These are phyloP conservation scores for Autographa pulchrina DNA, from an alignment of 2,888 invertebrate genomes.

Conservation along the genomic window DNA sequence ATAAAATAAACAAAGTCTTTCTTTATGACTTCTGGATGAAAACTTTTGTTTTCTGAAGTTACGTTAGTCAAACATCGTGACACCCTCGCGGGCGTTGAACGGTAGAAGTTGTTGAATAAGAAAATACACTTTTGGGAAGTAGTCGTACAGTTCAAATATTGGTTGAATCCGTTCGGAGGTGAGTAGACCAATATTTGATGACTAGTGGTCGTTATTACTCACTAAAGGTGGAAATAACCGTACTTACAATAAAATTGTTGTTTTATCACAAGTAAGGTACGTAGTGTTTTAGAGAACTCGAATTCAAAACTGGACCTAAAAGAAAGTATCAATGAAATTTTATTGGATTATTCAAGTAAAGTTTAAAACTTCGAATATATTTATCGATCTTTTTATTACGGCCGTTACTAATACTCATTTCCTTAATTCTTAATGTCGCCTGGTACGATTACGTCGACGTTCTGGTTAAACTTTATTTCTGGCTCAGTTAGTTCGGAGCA, in stretches of 20 bases:
- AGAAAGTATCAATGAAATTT: constrained; percentile 15
- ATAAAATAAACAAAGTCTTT: constrained; percentile 34
- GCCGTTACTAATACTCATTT: constrained; percentile 56
- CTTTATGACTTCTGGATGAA: constrained; percentile 55
- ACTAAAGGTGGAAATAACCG: constrained; percentile 67
- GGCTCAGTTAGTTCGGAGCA: constrained; percentile 75
- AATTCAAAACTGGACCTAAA: constrained; percentile 21
- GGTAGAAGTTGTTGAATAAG: constrained; percentile 84
- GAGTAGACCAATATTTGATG: constrained; percentile 83
- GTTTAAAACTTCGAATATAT: constrained; percentile 38
- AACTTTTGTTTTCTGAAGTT: constrained; percentile 71
- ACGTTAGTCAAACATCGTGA: constrained; percentile 78
- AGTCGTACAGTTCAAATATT: constrained; percentile 86
- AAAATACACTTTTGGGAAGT: constrained; percentile 86
- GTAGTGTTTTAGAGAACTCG: constrained; percentile 14
- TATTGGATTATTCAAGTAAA: not conserved
- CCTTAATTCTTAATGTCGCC: constrained; percentile 61
- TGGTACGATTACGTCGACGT: constrained; percentile 60
- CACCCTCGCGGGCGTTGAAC: constrained; percentile 80
- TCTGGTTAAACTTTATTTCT: constrained; percentile 84
- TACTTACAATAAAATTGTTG: constrained; percentile 18
- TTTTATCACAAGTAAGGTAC: constrained; percentile 17
- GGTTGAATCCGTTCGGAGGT: constrained; percentile 84
- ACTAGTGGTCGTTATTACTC: constrained; percentile 82
- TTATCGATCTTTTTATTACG: constrained; percentile 39